Conservation (phyloP, 2,113 vertebrate species). For the Tragulus kanchil region DNA sequence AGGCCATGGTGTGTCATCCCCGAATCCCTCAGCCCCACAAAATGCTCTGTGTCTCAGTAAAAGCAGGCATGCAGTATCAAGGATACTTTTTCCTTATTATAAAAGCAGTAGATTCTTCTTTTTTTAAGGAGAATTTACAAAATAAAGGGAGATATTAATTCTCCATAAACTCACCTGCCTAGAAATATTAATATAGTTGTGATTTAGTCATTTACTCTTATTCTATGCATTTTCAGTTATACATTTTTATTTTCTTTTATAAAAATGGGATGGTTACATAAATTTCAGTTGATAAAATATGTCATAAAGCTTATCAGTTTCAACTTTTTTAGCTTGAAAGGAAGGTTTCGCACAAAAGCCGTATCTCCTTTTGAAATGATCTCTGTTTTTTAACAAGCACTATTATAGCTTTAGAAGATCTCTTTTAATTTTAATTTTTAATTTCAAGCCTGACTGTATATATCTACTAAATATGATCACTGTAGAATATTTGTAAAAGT, state of each 20-base stretch:
- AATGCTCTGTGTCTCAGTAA: background rate
- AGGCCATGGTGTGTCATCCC: background rate
- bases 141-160: slow-evolving; percentile 15
- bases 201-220: slow-evolving; percentile 31
- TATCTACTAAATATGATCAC: background rate
- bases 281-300: slow-evolving; percentile 21
- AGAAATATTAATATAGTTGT: background rate
- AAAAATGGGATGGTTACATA: slow-evolving; percentile 18
- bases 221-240: slow-evolving; percentile 21
- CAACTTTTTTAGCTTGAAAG: slow-evolving; percentile 23
- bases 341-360: background rate
- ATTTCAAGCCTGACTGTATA: slow-evolving; percentile 26
- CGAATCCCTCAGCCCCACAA: background rate
- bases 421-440: slow-evolving; percentile 25
- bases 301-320: slow-evolving; percentile 35
- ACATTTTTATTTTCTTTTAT: slow-evolving; percentile 50
- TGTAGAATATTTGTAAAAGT: slow-evolving; percentile 42
- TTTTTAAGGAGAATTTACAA: too few species aligned
- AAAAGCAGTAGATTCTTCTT: background rate
- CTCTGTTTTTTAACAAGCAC: background rate
- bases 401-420: background rate
- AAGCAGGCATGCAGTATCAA: background rate
- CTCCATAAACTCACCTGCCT: background rate
- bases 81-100: background rate
- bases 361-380: slow-evolving; percentile 50